phyloP scores from a whole-genome alignment of 2,113 vertebrate species.

The Ptyas mucosa region DNA sequence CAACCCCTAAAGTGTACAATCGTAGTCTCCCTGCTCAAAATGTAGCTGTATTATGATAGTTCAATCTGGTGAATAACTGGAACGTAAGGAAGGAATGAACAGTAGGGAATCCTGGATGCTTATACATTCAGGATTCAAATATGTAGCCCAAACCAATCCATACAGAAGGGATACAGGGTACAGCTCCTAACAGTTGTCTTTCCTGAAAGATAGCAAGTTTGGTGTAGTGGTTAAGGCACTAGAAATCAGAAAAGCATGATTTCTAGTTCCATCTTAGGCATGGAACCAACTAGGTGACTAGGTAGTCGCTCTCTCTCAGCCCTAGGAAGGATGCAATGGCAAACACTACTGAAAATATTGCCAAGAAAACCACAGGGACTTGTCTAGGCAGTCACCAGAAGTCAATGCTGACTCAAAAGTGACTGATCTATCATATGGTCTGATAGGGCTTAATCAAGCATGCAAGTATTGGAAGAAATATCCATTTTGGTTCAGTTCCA shows the following conservation, averaged over 20 bases:
- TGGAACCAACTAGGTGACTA: neutral
- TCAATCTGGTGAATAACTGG: neutral
- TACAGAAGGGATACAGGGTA: neutral
- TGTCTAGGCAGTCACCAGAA: neutral
- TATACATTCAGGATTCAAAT: neutral
- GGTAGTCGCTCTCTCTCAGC: neutral
- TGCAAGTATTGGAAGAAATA: neutral
- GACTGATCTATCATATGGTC: neutral
- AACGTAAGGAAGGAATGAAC: too few species aligned
- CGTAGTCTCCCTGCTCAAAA: neutral
- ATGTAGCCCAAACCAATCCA: neutral
- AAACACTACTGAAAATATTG: neutral
- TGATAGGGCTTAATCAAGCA: neutral
- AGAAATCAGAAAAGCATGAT: neutral
- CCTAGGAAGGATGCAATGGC: neutral
- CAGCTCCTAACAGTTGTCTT: neutral
- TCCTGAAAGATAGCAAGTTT: neutral
- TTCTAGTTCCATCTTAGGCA: neutral
- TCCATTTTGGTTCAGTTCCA: too few species aligned
- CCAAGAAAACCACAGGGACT: neutral
- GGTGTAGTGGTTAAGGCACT: neutral
- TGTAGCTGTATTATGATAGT: neutral
- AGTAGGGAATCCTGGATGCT: neutral
- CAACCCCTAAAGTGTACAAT: neutral
- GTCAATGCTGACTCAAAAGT: neutral